Conservation (phyloP, 2,113 vertebrate genomes). For the Vicugna pacos region DNA sequence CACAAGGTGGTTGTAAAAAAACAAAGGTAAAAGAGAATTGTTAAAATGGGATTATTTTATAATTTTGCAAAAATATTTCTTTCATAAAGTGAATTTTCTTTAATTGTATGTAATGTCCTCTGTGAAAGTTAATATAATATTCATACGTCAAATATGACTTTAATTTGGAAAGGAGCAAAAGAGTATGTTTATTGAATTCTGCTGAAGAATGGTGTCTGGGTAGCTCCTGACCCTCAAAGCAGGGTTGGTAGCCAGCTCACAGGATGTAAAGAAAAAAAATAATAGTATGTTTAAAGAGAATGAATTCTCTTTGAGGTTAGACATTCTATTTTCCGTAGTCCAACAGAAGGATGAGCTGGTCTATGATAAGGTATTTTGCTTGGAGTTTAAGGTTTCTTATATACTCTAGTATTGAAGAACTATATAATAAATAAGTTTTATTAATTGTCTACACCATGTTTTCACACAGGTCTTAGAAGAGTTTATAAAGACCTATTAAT, state of each 20-base stretch:
- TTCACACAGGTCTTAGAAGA: neutral
- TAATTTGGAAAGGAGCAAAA: neutral
- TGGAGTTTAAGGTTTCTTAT: neutral
- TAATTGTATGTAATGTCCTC: neutral
- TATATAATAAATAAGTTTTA: neutral
- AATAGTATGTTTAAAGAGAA: neutral
- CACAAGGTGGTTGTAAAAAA: neutral
- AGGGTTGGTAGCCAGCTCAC: neutral
- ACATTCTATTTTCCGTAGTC: neutral
- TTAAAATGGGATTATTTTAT: neutral
- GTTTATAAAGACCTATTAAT: neutral
- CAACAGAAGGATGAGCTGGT: neutral
- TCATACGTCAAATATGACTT: neutral
- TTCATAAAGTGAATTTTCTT: neutral
- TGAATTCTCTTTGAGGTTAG: neutral
- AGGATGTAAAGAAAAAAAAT: neutral
- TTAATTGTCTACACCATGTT: neutral
- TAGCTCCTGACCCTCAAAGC: neutral
- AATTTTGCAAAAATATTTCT: neutral
- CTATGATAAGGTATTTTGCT: neutral
- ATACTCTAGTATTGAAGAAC: neutral
- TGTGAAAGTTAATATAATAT: neutral
- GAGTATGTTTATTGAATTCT: neutral
- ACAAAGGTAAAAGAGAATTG: neutral
- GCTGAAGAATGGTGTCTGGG: neutral